These are phyloP conservation scores for Perca fluviatilis DNA, from an alignment of 2,113 vertebrate genomes.

Conservation along the genomic window DNA sequence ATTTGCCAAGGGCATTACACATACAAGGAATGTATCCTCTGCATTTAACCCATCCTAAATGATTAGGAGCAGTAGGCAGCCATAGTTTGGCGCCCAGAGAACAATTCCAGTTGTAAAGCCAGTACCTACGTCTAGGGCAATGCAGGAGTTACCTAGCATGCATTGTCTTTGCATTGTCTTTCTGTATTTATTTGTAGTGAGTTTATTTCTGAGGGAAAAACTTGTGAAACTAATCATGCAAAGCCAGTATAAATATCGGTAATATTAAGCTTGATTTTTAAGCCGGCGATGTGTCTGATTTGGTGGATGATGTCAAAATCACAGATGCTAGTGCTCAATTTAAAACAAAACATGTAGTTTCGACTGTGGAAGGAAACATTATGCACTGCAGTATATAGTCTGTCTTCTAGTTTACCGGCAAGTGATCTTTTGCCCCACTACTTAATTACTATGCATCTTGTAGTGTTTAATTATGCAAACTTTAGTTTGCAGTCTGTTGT, in stretches of 20 bases:
- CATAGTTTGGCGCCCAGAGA: no score
- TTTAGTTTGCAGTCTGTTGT: slow-evolving; percentile 33
- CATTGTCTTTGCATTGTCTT: no score
- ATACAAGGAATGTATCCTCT: no score
- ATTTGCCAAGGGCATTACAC: no score
- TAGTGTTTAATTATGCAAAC: slow-evolving; percentile 52
- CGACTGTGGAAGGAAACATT: background rate
- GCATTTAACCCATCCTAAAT: no score
- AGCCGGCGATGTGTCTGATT: background rate
- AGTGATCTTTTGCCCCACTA: slow-evolving; percentile 33
- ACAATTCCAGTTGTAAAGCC: no score
- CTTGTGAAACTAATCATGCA: background rate
- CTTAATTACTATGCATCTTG: slow-evolving; percentile 50
- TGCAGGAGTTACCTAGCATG: no score
- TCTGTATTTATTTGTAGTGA: background rate
- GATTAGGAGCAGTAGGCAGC: no score
- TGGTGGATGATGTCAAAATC: background rate
- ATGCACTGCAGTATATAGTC: slow-evolving; percentile 8
- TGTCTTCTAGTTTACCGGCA: slow-evolving; percentile 22
- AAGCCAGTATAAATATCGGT: background rate
- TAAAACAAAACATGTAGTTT: background rate
- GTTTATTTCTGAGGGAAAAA: background rate
- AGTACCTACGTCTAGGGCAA: no score
- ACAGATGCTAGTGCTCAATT: background rate
- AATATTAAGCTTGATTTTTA: background rate